Percentiles rank a stretch among this genome's conserved stretches.
Evolutionary conservation across 1,140 invertebrate species (phyloP).

Genomic region (Babylonia areolata): DNA sequence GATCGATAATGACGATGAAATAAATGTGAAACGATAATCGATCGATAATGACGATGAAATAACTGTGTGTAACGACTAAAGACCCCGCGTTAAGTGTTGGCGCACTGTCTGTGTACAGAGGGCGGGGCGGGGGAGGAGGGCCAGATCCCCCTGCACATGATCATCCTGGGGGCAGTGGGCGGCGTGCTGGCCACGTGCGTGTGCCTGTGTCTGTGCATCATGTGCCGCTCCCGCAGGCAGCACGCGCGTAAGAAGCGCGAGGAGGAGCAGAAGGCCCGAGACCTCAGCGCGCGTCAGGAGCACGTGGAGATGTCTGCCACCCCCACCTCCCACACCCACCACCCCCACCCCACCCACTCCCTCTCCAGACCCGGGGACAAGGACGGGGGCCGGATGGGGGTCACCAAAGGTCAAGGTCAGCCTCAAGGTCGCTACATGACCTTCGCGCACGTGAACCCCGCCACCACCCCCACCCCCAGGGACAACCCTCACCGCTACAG

Average conservation of each 20-base stretch:
- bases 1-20: no score
- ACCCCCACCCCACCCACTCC: conserved; percentile 44
- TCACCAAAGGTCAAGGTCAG: conserved; percentile 19
- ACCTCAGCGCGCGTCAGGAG: conserved; percentile 39
- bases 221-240: conserved; percentile 43
- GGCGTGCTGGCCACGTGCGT: conserved; percentile 57
- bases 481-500: conserved; percentile 58
- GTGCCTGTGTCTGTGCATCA: conserved; percentile 52
- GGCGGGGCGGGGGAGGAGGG: neutral
- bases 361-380: conserved; percentile 51
- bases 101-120: neutral
- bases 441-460: conserved; percentile 50
- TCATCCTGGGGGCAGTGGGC: conserved; percentile 54
- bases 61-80: no score
- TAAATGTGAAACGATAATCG: no score
- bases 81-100: no score
- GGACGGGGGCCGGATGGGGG: conserved; percentile 35
- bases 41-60: no score
- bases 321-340: conserved; percentile 50
- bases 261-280: conserved; percentile 41
- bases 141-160: conserved; percentile 49
- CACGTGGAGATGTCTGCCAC: conserved; percentile 54
- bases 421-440: conserved; percentile 39
- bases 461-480: conserved; percentile 29
- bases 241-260: conserved; percentile 50